Percentiles rank a stretch among this genome's conserved stretches.
Conservation (phyloP, 2,797 vertebrate species). For the Thunnus albacares region DNA sequence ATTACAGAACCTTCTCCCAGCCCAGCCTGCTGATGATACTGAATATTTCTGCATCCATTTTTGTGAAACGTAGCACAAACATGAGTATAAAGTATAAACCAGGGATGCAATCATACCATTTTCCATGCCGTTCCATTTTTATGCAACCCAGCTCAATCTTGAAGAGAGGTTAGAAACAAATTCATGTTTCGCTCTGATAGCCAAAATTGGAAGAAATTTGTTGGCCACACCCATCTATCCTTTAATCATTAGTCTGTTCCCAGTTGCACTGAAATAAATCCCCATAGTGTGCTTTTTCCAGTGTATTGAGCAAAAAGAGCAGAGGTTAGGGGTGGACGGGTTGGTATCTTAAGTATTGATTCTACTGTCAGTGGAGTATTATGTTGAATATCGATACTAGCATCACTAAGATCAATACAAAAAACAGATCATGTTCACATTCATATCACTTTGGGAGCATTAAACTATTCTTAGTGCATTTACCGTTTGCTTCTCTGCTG, state of each 20-base stretch:
- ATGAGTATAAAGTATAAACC: slow-evolving; percentile 15
- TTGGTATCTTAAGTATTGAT: neutral
- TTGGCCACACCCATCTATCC: neutral
- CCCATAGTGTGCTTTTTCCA: neutral
- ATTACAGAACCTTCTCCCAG: slow-evolving; percentile 28
- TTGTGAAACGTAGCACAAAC: slow-evolving; percentile 6
- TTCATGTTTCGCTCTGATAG: neutral
- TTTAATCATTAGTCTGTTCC: too few species aligned
- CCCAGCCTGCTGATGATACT: slow-evolving; percentile 24
- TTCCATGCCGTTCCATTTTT: too few species aligned
- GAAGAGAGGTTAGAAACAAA: neutral
- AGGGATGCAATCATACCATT: neutral
- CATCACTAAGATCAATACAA: neutral
- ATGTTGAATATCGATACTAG: neutral
- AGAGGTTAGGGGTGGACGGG: too few species aligned
- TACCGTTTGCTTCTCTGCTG: neutral
- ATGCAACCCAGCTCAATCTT: neutral
- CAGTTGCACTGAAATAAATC: slow-evolving; percentile 1
- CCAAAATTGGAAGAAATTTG: neutral
- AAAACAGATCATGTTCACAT: neutral
- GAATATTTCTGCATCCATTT: slow-evolving; percentile 21
- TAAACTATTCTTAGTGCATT: neutral
- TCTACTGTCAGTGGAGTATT: neutral
- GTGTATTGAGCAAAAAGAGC: neutral
- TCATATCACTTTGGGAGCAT: neutral